A percentile compares a stretch with the other conserved stretches of the same genome.
These are phyloP conservation scores for Unio delphinus DNA, from an alignment of 2,888 invertebrate genomes.

Conservation along the genomic window DNA sequence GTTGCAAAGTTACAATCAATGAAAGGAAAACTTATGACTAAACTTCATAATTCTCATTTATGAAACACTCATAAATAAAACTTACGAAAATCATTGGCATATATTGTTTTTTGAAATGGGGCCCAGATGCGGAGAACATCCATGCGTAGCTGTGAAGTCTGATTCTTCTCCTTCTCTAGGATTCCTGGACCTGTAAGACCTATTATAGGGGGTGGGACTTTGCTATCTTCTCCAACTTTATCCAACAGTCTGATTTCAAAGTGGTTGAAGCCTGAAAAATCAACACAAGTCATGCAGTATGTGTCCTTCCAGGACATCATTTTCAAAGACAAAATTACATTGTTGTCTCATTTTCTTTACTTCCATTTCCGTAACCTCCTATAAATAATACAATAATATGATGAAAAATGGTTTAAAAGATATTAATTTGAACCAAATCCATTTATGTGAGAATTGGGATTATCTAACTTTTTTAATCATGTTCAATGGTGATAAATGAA, in stretches of 20 bases:
- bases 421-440: too few relatives aligned
- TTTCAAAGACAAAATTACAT: too few relatives aligned
- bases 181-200: slow-evolving; percentile 61
- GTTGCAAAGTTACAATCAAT: too few relatives aligned
- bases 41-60: too few relatives aligned
- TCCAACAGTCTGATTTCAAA: slow-evolving; percentile 63
- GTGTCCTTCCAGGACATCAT: background rate
- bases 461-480: too few relatives aligned
- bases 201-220: slow-evolving; percentile 57
- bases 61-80: background rate
- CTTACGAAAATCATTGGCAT: too few relatives aligned
- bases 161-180: slow-evolving; percentile 42
- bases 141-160: slow-evolving; percentile 54
- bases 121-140: slow-evolving; percentile 65
- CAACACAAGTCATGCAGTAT: slow-evolving; percentile 1
- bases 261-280: slow-evolving; percentile 60
- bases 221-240: slow-evolving; percentile 43
- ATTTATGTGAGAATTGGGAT: too few relatives aligned
- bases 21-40: too few relatives aligned
- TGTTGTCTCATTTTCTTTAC: background rate
- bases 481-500: too few relatives aligned
- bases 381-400: too few relatives aligned
- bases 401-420: too few relatives aligned
- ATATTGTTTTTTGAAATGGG: too few relatives aligned
- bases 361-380: background rate